Evolutionary conservation across 2,113 vertebrate genomes (phyloP).

Genomic region (Furnarius figulus): DNA sequence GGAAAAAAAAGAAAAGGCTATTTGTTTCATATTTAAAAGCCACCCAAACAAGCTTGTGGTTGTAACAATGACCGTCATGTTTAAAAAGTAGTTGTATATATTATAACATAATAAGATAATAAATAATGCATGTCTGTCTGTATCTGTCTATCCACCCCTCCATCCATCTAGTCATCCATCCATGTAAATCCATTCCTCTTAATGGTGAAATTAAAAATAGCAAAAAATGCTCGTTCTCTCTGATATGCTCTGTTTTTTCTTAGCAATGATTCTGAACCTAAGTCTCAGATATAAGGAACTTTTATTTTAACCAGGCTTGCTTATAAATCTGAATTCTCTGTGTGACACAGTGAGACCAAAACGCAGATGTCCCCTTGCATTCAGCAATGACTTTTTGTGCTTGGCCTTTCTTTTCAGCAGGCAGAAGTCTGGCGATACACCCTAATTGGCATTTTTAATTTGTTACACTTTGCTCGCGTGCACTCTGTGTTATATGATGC

Average conservation of each 20-base stretch:
- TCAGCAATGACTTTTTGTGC: neutral
- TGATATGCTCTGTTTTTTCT: neutral
- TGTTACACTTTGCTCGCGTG: neutral
- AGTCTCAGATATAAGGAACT: neutral
- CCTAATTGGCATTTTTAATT: neutral
- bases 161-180: constrained; percentile 29
- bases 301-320: neutral
- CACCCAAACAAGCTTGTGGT: neutral
- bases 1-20: neutral
- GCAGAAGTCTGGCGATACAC: neutral
- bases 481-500: neutral
- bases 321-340: neutral
- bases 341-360: neutral
- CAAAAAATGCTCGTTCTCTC: neutral
- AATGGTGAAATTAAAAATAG: neutral
- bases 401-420: neutral
- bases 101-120: constrained; percentile 46
- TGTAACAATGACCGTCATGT: neutral
- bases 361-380: neutral
- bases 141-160: neutral
- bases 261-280: neutral
- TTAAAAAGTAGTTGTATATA: constrained; percentile 48
- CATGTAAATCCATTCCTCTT: constrained; percentile 23
- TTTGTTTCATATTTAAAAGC: neutral
- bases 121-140: constrained; percentile 52